A percentile compares a stretch with the other conserved stretches of the same genome.
Conservation (phyloP, 2,113 vertebrate genomes). For the Neofelis nebulosa region DNA sequence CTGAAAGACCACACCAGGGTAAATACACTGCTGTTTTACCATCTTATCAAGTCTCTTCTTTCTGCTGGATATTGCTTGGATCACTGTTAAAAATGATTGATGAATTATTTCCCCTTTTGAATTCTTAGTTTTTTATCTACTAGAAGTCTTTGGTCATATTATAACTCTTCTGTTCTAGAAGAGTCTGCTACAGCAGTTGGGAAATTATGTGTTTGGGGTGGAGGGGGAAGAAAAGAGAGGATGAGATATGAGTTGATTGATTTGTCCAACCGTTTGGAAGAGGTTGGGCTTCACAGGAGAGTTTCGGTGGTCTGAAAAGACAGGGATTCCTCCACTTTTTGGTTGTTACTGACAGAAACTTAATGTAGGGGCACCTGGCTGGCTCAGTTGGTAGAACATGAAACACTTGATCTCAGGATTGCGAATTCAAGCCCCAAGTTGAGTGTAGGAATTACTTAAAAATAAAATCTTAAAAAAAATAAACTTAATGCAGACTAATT, state of each 20-base stretch:
- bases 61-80: background rate
- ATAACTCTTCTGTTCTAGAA: background rate
- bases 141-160: background rate
- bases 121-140: background rate
- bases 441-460: too few relatives aligned
- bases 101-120: background rate
- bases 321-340: background rate
- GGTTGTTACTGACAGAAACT: conserved; percentile 27
- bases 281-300: background rate
- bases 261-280: background rate
- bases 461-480: too few relatives aligned
- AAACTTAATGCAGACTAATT: background rate
- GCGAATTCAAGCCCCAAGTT: too few relatives aligned
- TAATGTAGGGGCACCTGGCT: too few relatives aligned
- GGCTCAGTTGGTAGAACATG: too few relatives aligned
- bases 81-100: background rate
- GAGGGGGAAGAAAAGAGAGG: background rate
- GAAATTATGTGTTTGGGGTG: background rate
- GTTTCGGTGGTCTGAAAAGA: conserved; percentile 12
- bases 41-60: background rate
- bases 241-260: background rate
- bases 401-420: too few relatives aligned
- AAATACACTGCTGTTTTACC: background rate
- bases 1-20: background rate
- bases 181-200: background rate